phyloP scores from a whole-genome alignment of 2,113 vertebrate species.

The Apistogramma diplotaenia region DNA sequence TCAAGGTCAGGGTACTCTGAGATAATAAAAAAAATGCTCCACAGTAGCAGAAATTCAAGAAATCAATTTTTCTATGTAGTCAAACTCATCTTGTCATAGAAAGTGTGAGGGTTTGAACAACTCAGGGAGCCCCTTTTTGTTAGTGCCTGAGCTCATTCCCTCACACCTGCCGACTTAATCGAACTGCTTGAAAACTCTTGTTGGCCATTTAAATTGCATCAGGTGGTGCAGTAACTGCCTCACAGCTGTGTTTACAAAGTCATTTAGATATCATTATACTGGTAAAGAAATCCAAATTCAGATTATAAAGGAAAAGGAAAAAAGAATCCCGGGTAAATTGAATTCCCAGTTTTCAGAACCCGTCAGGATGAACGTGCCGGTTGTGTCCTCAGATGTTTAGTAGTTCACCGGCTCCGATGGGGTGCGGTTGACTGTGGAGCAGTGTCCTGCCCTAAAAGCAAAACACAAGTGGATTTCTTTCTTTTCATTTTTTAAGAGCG shows the following conservation, averaged over 20 bases:
- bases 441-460: conserved; percentile 54
- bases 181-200: no score
- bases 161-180: no score
- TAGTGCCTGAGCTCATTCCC: no score
- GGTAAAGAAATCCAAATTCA: conserved; percentile 13
- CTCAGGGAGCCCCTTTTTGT: no score
- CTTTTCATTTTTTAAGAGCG: background rate
- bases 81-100: background rate
- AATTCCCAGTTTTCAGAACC: background rate
- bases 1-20: background rate
- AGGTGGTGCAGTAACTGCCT: background rate
- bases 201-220: background rate
- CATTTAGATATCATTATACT: background rate
- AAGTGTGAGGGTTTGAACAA: background rate
- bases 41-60: background rate
- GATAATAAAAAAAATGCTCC: background rate
- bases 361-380: conserved; percentile 4
- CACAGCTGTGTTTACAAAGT: background rate
- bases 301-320: background rate
- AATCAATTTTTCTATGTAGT: background rate
- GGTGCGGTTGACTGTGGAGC: conserved; percentile 25
- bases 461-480: background rate
- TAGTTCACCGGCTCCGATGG: conserved; percentile 7
- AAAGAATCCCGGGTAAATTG: background rate
- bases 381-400: background rate